Evolutionary conservation across 2,113 vertebrate genomes (phyloP).

Genomic region (Dasypus novemcinctus): DNA sequence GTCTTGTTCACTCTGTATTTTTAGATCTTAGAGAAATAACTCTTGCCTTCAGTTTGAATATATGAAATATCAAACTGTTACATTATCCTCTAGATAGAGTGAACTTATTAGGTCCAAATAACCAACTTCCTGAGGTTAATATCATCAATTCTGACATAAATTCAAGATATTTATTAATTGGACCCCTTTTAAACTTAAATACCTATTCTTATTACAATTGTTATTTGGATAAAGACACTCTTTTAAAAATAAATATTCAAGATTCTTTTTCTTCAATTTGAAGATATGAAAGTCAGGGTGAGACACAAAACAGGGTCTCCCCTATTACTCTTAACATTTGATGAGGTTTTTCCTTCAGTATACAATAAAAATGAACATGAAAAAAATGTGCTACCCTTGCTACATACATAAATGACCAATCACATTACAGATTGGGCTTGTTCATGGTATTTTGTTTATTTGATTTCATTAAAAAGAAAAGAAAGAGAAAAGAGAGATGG

Average conservation of each 20-base stretch:
- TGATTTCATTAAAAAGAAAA: neutral
- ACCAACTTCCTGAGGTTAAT: neutral
- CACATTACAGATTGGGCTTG: neutral
- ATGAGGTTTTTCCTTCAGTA: neutral
- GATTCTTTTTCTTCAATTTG: neutral
- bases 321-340: neutral
- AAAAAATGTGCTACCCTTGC: neutral
- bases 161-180: neutral
- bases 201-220: neutral
- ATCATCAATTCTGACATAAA: neutral
- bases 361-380: neutral
- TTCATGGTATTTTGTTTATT: neutral
- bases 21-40: neutral
- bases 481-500: neutral
- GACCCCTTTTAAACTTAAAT: neutral
- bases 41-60: neutral
- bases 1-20: neutral
- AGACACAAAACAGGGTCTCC: neutral
- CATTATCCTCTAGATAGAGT: neutral
- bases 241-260: neutral
- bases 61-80: neutral
- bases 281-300: neutral
- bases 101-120: neutral
- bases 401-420: neutral
- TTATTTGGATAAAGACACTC: neutral